Conservation (phyloP, 2,888 invertebrate species). For the Cheilosia grossa region DNA sequence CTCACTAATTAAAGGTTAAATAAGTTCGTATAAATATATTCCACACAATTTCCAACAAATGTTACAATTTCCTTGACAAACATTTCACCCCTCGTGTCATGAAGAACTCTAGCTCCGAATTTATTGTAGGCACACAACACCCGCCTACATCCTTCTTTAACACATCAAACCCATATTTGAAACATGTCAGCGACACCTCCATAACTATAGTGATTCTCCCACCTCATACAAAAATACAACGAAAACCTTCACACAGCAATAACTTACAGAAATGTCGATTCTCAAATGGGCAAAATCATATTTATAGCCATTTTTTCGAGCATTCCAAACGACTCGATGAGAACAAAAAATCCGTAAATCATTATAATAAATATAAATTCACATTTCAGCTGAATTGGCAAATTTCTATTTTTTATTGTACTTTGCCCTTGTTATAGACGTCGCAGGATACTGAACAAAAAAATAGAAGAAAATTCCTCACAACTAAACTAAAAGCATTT, state of each 20-base stretch:
- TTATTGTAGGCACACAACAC: not conserved
- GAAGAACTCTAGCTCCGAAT: too few relatives aligned
- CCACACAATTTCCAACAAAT: too few relatives aligned
- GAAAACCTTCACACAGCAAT: conserved; percentile 59
- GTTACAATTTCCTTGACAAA: too few relatives aligned
- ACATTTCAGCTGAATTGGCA: conserved; percentile 74
- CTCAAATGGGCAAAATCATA: conserved; percentile 73
- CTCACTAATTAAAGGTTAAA: too few relatives aligned
- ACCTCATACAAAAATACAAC: conserved; percentile 3
- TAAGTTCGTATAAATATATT: too few relatives aligned
- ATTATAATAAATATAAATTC: conserved; percentile 74
- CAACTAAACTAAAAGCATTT: conserved; percentile 74
- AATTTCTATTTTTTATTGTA: conserved; percentile 38
- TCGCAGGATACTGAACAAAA: not conserved
- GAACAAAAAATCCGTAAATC: conserved; percentile 65
- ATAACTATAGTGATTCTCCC: not conserved
- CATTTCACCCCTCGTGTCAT: too few relatives aligned
- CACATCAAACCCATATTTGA: conserved; percentile 31
- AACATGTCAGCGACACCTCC: conserved; percentile 8
- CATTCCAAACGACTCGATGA: conserved; percentile 45
- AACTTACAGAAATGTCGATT: conserved; percentile 70
- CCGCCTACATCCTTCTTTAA: not conserved
- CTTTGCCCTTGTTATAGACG: conserved; percentile 54
- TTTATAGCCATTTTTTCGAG: conserved; percentile 66
- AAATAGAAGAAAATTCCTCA: conserved; percentile 33